These are phyloP conservation scores for Drosophila subquinaria DNA, from an alignment of 2,888 invertebrate genomes.

Conservation along the genomic window DNA sequence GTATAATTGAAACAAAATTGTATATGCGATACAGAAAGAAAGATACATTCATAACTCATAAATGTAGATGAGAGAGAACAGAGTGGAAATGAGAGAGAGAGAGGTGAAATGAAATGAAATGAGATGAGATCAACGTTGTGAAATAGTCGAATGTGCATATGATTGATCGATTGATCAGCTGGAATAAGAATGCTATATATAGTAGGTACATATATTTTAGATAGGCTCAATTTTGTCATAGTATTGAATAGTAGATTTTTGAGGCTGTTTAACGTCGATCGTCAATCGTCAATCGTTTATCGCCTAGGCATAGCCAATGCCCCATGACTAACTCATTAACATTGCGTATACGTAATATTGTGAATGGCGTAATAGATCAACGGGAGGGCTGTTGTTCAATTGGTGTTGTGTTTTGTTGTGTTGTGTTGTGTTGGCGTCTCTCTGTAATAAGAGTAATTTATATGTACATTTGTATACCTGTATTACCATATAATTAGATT, in stretches of 20 bases:
- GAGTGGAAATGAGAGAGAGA: neutral
- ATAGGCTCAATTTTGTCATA: neutral
- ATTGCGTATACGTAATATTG: slow-evolving; percentile 59
- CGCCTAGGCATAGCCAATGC: slow-evolving; percentile 38
- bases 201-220: slow-evolving; percentile 1
- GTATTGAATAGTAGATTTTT: neutral
- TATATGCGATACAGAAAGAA: slow-evolving; percentile 6
- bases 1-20: slow-evolving; percentile 35
- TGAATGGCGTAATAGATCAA: slow-evolving; percentile 76
- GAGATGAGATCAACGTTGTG: slow-evolving; percentile 44
- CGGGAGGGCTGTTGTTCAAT: slow-evolving; percentile 56
- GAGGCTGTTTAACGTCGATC: slow-evolving; percentile 4
- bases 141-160: slow-evolving; percentile 21
- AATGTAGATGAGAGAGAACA: slow-evolving; percentile 1
- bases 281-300: slow-evolving; percentile 13
- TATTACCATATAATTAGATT: slow-evolving; percentile 80
- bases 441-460: slow-evolving; percentile 78
- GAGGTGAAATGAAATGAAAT: neutral
- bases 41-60: slow-evolving; percentile 20
- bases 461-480: slow-evolving; percentile 77
- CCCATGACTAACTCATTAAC: slow-evolving; percentile 67
- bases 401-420: neutral
- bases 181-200: slow-evolving; percentile 11
- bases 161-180: slow-evolving; percentile 22
- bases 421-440: slow-evolving; percentile 45